These are phyloP conservation scores for Thereuonema tuberculata DNA, from an alignment of 1,140 invertebrate genomes.

Conservation along the genomic window DNA sequence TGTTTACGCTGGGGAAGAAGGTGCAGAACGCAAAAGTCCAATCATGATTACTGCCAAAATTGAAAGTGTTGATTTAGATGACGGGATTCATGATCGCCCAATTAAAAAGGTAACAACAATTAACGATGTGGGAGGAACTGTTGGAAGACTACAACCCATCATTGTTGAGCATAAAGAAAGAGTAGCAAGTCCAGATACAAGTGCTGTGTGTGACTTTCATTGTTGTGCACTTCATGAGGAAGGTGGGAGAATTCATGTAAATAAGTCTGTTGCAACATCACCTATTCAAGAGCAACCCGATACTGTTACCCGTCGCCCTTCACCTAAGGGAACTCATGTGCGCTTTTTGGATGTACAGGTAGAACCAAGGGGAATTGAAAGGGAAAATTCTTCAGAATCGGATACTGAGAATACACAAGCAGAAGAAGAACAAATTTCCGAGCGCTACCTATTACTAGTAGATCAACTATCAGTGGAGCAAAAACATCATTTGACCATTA, in stretches of 20 bases:
- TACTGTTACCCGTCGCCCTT: conserved; percentile 12
- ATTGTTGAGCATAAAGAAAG: conserved; percentile 39
- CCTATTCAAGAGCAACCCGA: conserved; percentile 57
- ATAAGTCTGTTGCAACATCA: conserved; percentile 77
- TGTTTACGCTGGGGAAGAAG: conserved; percentile 2
- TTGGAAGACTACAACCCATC: conserved; percentile 24
- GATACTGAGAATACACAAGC: conserved; percentile 83
- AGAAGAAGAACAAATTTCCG: conserved; percentile 53
- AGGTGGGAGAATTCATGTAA: conserved; percentile 72
- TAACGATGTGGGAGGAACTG: conserved; percentile 20
- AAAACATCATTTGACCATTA: conserved; percentile 77
- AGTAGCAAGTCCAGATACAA: conserved; percentile 39
- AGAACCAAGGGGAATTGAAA: neutral
- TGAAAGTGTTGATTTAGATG: conserved; percentile 40
- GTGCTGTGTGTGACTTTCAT: conserved; percentile 79
- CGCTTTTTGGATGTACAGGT: conserved; percentile 48
- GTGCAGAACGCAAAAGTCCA: conserved; percentile 26
- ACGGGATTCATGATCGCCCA: conserved; percentile 9
- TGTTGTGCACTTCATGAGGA: conserved; percentile 86
- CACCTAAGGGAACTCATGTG: conserved; percentile 39
- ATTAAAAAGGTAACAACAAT: conserved; percentile 21
- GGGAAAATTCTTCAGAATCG: conserved; percentile 48
- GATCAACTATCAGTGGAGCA: conserved; percentile 83
- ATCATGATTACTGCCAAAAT: conserved; percentile 61
- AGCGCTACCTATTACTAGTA: conserved; percentile 80